phyloP scores from a whole-genome alignment of 2,113 vertebrate species.

The Pelecanoides urinatrix region DNA sequence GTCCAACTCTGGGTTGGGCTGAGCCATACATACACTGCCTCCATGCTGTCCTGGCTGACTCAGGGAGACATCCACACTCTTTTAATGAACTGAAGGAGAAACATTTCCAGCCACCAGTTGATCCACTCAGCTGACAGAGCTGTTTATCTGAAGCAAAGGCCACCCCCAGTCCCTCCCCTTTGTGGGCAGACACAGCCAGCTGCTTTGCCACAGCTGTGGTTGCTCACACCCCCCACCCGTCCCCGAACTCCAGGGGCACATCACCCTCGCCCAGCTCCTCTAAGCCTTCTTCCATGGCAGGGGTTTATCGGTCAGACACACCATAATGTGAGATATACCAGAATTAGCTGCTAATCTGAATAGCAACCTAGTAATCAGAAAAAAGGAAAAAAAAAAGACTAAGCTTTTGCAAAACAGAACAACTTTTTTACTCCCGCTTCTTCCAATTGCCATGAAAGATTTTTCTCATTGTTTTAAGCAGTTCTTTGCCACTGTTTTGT shows the following conservation, averaged over 20 bases:
- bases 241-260: neutral
- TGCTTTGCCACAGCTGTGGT: neutral
- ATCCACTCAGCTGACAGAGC: neutral
- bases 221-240: neutral
- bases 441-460: neutral
- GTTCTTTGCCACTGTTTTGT: neutral
- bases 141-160: neutral
- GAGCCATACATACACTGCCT: neutral
- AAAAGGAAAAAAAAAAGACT: neutral
- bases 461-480: neutral
- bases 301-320: neutral
- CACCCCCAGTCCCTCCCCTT: neutral
- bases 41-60: neutral
- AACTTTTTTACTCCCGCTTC: neutral
- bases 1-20: neutral
- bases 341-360: neutral
- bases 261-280: neutral
- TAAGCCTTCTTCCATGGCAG: neutral
- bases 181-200: neutral
- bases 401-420: neutral
- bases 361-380: neutral
- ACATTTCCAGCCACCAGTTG: neutral
- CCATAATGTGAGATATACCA: neutral
- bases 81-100: neutral
- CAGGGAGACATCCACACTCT: neutral